Evolutionary conservation across 2,888 invertebrate genomes (phyloP).

Genomic region (Boloria selene): DNA sequence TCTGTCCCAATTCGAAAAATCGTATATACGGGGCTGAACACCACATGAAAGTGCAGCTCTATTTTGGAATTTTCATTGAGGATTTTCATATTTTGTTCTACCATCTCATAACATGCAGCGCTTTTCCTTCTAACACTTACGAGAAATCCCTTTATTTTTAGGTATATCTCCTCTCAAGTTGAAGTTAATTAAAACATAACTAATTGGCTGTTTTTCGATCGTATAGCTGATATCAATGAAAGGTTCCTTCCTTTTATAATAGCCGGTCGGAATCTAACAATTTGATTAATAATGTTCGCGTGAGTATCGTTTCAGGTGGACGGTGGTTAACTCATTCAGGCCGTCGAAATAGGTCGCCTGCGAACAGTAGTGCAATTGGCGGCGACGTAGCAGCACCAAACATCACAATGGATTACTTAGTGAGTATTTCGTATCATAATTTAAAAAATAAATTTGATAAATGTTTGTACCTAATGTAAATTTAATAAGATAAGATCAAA

Average conservation of each 20-base stretch:
- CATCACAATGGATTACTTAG: conserved; percentile 38
- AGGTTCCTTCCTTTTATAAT: conserved; percentile 10
- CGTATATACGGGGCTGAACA: too few relatives aligned
- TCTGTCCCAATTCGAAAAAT: too few relatives aligned
- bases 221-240: conserved; percentile 4
- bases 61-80: too few relatives aligned
- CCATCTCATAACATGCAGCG: too few relatives aligned
- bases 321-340: conserved; percentile 16
- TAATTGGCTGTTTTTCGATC: conserved; percentile 2
- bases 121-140: too few relatives aligned
- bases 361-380: conserved; percentile 22
- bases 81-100: too few relatives aligned
- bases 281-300: conserved; percentile 23
- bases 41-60: too few relatives aligned
- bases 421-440: conserved; percentile 2
- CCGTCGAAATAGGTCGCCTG: conserved; percentile 28
- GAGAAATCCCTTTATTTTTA: too few relatives aligned
- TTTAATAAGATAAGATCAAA: neutral
- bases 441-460: neutral
- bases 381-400: conserved; percentile 23
- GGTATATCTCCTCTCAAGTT: too few relatives aligned
- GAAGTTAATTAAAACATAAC: neutral
- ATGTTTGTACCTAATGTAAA: too few relatives aligned
- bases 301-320: conserved; percentile 13
- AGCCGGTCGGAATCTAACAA: conserved; percentile 17